Conservation (phyloP, 2,888 invertebrate species). For the Papilio elwesi region DNA sequence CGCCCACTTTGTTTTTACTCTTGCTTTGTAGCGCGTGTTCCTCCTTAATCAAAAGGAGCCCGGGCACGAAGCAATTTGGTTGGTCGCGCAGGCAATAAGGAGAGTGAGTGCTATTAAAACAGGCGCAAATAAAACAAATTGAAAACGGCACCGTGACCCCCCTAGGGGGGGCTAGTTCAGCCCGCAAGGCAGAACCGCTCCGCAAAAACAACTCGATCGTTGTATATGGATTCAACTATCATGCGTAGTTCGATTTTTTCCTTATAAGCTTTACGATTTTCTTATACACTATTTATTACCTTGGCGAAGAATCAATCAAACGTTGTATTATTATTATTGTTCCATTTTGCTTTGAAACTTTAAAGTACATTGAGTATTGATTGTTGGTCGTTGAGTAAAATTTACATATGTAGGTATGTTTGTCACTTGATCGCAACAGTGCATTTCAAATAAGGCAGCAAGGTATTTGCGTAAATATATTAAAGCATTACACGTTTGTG, state of each 20-base stretch:
- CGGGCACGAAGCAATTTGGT: conserved; percentile 82
- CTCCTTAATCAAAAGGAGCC: conserved; percentile 80
- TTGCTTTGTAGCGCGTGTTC: conserved; percentile 59
- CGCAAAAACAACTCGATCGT: conserved; percentile 68
- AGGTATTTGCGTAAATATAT: too few relatives aligned
- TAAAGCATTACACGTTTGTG: too few relatives aligned
- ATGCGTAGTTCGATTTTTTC: conserved; percentile 50
- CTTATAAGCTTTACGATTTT: too few relatives aligned
- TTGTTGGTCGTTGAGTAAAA: too few relatives aligned
- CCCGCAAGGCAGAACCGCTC: conserved; percentile 53
- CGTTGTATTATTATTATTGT: too few relatives aligned
- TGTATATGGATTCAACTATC: conserved; percentile 58
- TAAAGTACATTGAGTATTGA: too few relatives aligned
- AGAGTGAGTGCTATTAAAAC: conserved; percentile 82
- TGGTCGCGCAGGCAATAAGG: conserved; percentile 78
- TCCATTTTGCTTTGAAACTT: too few relatives aligned
- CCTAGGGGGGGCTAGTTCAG: conserved; percentile 59
- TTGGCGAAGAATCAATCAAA: too few relatives aligned
- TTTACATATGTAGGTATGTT: too few relatives aligned
- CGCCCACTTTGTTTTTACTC: conserved; percentile 68
- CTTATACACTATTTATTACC: too few relatives aligned
- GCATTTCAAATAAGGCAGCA: too few relatives aligned
- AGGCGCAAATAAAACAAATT: conserved; percentile 83
- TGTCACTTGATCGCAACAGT: too few relatives aligned
- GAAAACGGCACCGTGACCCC: conserved; percentile 74